phyloP scores from a whole-genome alignment of 1,140 invertebrate genomes.

The Drosophila kikkawai region DNA sequence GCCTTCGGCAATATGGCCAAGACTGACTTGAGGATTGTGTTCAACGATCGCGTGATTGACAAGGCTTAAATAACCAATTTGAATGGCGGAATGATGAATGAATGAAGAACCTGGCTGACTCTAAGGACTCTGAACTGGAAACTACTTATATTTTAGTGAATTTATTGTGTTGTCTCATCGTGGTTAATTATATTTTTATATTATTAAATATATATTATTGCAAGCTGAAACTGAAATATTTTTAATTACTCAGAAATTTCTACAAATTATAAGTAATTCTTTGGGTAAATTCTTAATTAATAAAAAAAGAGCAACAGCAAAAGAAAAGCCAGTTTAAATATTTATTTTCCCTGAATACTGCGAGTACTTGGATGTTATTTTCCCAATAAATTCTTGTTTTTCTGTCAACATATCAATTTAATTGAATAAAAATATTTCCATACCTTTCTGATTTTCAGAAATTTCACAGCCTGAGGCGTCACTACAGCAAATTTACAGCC shows the following conservation, averaged over 20 bases:
- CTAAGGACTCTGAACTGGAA: neutral
- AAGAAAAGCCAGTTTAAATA: neutral
- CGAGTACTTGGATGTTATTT: no score
- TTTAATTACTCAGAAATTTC: neutral
- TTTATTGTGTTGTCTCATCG: slow-evolving; percentile 21
- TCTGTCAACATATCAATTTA: neutral
- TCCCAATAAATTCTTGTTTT: neutral
- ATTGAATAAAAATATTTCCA: neutral
- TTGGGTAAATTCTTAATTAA: no score
- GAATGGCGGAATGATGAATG: neutral
- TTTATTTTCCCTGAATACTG: neutral
- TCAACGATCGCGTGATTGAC: slow-evolving; percentile 65
- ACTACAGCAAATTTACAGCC: neutral
- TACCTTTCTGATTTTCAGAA: neutral
- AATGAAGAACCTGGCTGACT: slow-evolving; percentile 10
- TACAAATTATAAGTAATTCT: no score
- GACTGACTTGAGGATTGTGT: slow-evolving; percentile 86
- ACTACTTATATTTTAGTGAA: neutral
- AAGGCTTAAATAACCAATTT: slow-evolving; percentile 12
- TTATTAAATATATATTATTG: slow-evolving; percentile 9
- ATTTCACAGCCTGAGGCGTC: neutral
- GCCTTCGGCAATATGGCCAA: slow-evolving; percentile 86
- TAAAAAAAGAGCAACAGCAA: no score
- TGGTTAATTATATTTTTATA: neutral
- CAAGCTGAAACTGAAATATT: neutral